These are phyloP conservation scores for Anarsia innoxiella DNA, from an alignment of 2,888 invertebrate genomes.

Conservation along the genomic window DNA sequence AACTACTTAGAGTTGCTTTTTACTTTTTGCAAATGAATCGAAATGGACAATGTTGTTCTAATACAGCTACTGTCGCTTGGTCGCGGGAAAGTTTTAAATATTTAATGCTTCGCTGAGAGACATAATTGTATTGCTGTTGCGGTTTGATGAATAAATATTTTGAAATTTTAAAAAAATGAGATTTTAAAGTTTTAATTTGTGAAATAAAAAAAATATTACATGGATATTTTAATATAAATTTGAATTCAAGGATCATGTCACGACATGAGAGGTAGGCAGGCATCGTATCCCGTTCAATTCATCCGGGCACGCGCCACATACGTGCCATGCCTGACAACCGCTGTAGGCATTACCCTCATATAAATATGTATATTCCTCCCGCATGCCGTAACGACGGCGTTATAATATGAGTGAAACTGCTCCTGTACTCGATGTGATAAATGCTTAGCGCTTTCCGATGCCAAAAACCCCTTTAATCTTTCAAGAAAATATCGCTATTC, in stretches of 20 bases:
- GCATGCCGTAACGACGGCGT: conserved; percentile 32
- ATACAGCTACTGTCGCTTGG: conserved; percentile 1
- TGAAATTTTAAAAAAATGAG: too few species aligned
- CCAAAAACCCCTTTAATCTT: conserved; percentile 9
- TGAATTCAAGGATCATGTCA: conserved; percentile 19
- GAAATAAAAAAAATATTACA: not conserved
- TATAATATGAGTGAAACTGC: conserved; percentile 34
- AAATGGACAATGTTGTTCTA: conserved; percentile 2
- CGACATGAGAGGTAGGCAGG: conserved; percentile 17
- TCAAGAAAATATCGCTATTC: not conserved
- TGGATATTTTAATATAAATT: conserved; percentile 7
- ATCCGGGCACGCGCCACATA: conserved; percentile 42
- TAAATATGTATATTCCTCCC: conserved; percentile 37
- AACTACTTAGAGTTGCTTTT: conserved; percentile 48
- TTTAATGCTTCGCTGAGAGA: conserved; percentile 1
- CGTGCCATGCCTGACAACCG: conserved; percentile 44
- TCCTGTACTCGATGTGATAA: conserved; percentile 30
- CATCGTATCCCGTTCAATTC: conserved; percentile 39
- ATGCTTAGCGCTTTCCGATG: conserved; percentile 23
- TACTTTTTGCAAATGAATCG: conserved; percentile 24
- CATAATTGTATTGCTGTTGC: conserved; percentile 7
- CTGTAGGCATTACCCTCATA: conserved; percentile 31
- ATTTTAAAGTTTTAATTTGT: too few species aligned
- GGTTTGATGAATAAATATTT: too few species aligned
- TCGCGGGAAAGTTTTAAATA: conserved; percentile 7